Evolutionary conservation across 2,888 invertebrate genomes (phyloP), one percentile per base, ranked within the genome.

Genomic region (Camponotus fellah): DNA sequence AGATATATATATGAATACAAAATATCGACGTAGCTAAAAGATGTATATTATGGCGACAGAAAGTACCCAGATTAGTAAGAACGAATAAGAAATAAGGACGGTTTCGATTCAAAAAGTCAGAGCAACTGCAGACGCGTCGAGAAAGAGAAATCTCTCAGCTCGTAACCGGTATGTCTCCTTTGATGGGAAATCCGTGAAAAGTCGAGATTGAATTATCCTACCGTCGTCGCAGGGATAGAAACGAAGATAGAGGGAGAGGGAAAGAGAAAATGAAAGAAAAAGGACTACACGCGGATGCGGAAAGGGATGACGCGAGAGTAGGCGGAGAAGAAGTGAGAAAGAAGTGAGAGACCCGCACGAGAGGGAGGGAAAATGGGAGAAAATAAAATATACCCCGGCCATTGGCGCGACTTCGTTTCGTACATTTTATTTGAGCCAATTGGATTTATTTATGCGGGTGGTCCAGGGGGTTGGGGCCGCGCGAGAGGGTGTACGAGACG

Each of bases 361-460:
- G 64, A 83, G 76, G 85, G 82, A 65, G 85, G 69, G 80, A 85
- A 88, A 90, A 90, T 81, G 79, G 71, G 89, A 87, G 87, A 86
- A 89, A 90, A 91, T 90, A 90, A 92, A 92, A 90, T 87, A 85
- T 87, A 86, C 83, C 85, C 87, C 87, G 77, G 85, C 89, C 87
- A 88, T 87, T 88, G 89, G 85, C 87, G 90, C 86, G 86, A 87
- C 88, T 89, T 92, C 89, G 86, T 88, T 91, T 89, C 91, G 91
- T 91, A 92, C 92, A 91, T 92, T 92, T 92, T 92, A 92, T 92
- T 91, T 89, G 90, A 91, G 89, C 90, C 92, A 92, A 92, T 92
- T 92, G 91, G 91, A 92, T 92, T 92, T 92, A 92, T 92, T 92
- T 91, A 92, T 91, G 91, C 89, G 87, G 88, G 85, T 81, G 88